Evolutionary conservation across 1,140 invertebrate genomes (phyloP), one percentile per base, ranked within the genome.

Genomic region (Apis dorsata): DNA sequence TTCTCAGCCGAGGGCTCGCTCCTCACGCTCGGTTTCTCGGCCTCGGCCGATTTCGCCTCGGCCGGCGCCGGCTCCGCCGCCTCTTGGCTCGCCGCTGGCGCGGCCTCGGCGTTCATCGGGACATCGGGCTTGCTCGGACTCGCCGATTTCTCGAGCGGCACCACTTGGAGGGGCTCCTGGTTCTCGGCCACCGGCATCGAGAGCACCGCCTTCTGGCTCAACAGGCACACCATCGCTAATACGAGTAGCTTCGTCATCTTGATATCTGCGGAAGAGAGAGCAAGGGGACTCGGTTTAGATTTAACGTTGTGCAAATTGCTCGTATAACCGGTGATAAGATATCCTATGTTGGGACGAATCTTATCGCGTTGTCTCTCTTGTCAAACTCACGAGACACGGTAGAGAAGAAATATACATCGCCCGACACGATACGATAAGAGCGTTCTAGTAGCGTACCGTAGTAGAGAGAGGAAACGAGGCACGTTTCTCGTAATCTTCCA

Each of bases 171-270:
- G 11, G 78, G 72, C 11, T 79, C 79, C 5, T 85, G 71, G 12
- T 77, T 69, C 66, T 92, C 91, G 11, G 90, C 90, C 13, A 94
- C 89, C 24, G 93, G 93, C 92, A 92, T 93, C 1, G 86, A 81
- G 11, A 75, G 15, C 7, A 90, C 84, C 63, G 79, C 84, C 62
- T 89, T 87, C 21, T 91, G 82, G 69, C 90, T 89, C 71, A 93
- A n/a, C 8, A 91, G 81, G 87, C 91, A 91, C 28, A 94, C 60
- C 85, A 90, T 84, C 63, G 90, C 81, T 82, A 84, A 78, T 76
- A 93, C 74, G n/a, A 89, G 49, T 78, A 91, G 60, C 86, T 93
- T 93, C 82, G 87, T 75, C 90, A 92, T 93, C 75, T 80, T 91
- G 86, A 75, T 88, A 86, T 83, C 91, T 92, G 88, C 1, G 24